Evolutionary conservation across 2,888 invertebrate species (phyloP), one percentile per base, ranked within the genome.

Genomic region (Drosophila paucipuncta): DNA sequence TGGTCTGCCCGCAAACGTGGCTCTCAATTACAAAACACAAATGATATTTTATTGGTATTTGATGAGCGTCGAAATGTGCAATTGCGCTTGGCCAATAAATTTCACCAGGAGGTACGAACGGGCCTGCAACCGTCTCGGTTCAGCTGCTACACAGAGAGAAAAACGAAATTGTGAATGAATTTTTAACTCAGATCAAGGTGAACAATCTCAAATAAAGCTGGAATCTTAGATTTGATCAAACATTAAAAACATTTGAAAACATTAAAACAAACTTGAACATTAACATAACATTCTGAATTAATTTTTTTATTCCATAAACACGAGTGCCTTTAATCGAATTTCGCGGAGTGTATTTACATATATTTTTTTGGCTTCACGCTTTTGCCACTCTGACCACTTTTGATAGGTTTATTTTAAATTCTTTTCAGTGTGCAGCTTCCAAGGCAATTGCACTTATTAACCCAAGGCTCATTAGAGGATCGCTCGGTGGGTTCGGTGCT

Each of bases 41-140:
- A 90, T 89, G 90, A 89, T 88, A 90, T 90, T 86, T 86, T 86
- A 86, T 86, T 82, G 90, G 67, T 82, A 88, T 90, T 86, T 86
- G 85, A 86, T 85, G 90, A 88, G 85, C 88, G 73, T 80, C 76
- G 83, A 85, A 68, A 62, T 82, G 85, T 80, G 88, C 84, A 85
- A 85, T 89, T 85, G 88, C 73, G 85, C 75, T 70, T 73, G 70
- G 68, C 68, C 85, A 76, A 86, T 90, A 86, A 86, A 86, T 86
- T 78, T 68, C 18, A 64, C 53, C 43, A 43, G 22, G 18, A 7
- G 13, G 22, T 37, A 39, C 11, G n/a, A 18, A 30, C 57, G 28
- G 39, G 13, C 18, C 37, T 39, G 28, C 37, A 37, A 13, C n/a
- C 28, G 47, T 9, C 9, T 47, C 47, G 16, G 47, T 47, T 33